These are phyloP conservation scores for Aphelinus atriplicis DNA, from an alignment of 1,140 invertebrate species.

Conservation along the genomic window DNA sequence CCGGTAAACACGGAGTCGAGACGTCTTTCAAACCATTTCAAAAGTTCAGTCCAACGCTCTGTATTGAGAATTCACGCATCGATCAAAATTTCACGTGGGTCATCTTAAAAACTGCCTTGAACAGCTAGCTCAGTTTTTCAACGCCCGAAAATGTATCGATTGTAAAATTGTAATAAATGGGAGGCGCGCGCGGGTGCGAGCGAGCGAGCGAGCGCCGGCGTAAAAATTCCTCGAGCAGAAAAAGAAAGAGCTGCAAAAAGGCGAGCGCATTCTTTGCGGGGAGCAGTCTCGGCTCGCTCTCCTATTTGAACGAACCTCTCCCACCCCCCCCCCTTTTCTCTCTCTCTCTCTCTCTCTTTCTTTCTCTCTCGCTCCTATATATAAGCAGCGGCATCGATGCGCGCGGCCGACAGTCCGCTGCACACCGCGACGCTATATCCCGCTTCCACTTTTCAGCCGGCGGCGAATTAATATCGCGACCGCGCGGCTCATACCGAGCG, in stretches of 20 bases:
- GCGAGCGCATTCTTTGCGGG: constrained; percentile 23
- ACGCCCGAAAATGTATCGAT: too few relatives aligned
- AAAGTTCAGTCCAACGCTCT: too few relatives aligned
- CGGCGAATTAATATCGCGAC: background rate
- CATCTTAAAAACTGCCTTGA: too few relatives aligned
- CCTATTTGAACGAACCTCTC: constrained; percentile 15
- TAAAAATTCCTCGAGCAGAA: background rate
- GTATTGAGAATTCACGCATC: too few relatives aligned
- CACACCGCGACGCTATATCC: too few relatives aligned
- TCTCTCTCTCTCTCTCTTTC: background rate
- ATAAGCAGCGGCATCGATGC: background rate
- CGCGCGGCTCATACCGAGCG: background rate
- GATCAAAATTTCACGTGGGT: too few relatives aligned
- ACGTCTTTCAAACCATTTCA: too few relatives aligned
- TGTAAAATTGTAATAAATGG: too few relatives aligned
- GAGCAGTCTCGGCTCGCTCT: constrained; percentile 8
- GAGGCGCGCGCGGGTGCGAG: too few relatives aligned
- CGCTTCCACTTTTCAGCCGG: background rate
- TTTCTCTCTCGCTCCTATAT: background rate
- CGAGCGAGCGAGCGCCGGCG: background rate
- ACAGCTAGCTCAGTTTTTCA: too few relatives aligned
- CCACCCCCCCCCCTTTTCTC: background rate
- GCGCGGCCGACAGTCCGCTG: too few relatives aligned
- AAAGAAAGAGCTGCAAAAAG: background rate
- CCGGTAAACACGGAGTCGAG: too few relatives aligned